phyloP scores from a whole-genome alignment of 1,140 invertebrate genomes.

The Drosophila oshimai region DNA sequence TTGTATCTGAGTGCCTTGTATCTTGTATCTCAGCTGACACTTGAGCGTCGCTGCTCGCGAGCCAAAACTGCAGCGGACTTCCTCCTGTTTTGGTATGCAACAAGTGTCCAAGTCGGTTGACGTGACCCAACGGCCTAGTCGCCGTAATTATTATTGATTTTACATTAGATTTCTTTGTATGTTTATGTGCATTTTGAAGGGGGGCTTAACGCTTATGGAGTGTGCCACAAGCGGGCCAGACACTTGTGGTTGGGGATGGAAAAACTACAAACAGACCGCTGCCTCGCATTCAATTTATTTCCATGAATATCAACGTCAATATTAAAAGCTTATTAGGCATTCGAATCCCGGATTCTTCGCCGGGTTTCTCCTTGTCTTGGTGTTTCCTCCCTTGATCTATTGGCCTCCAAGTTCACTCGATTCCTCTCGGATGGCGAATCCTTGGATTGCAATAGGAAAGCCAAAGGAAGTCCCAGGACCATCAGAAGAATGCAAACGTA shows the following conservation, averaged over 20 bases:
- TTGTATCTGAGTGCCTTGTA: constrained; percentile 37
- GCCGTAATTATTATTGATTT: constrained; percentile 78
- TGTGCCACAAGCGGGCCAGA: constrained; percentile 48
- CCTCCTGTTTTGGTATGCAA: constrained; percentile 70
- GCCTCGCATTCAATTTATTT: constrained; percentile 17
- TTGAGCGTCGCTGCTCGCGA: constrained; percentile 50
- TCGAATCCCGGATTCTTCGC: constrained; percentile 7
- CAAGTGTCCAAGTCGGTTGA: constrained; percentile 52
- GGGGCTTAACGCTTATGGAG: constrained; percentile 59
- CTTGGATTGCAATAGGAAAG: not conserved
- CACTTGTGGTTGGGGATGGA: not conserved
- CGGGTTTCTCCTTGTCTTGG: not conserved
- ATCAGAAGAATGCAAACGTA: constrained; percentile 17
- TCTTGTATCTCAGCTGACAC: constrained; percentile 50
- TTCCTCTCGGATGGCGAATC: not conserved
- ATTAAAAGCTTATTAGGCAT: constrained; percentile 15
- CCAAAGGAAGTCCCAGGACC: constrained; percentile 9
- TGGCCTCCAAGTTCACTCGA: constrained; percentile 7
- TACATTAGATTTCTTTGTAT: constrained; percentile 53
- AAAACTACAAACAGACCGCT: constrained; percentile 26
- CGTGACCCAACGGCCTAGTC: constrained; percentile 47
- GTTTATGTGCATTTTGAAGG: constrained; percentile 44
- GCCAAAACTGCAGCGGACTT: constrained; percentile 55
- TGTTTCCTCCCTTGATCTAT: not conserved
- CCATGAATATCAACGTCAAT: constrained; percentile 4